Base-by-base conservation (phyloP, 2,888 invertebrate species). In the Sericinus montela region DNA sequence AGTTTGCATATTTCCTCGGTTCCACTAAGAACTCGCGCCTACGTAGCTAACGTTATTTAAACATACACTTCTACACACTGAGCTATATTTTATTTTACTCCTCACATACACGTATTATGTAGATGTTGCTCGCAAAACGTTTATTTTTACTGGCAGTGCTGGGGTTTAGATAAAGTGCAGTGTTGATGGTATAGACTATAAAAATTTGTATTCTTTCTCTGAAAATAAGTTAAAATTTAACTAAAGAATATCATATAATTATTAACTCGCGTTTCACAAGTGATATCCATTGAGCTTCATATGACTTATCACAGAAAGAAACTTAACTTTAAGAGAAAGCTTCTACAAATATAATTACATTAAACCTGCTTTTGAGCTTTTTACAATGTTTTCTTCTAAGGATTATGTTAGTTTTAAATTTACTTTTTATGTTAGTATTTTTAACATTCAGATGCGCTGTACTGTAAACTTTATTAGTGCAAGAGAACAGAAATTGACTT, bases 1-100 rank as follows among this genome's bases (percentile, higher is more conserved):
- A 86, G 81, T 85, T 84, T 82, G 77, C 83, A 85, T 84, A 82
- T 83, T 84, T 81, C 76, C 77, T 69, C 67, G 65, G 72, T 65
- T 73, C 69, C 70, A 75, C 76, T 69, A 67, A 70, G 69, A 72
- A 72, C 70, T 73, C 67, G 69, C 79, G 82, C 83, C 83, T 80
- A 82, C 71, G 65, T 65, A 63, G 61, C 39, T 51, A 46, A 52
- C 52, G 49, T 54, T 51, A 52, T 60, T 54, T 55, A 54, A n/a
- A n/a, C n/a, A n/a, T 60, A 54, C 59, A 51, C 53, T 52, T 60
- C 54, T 55, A 54, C 60, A 55, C 59, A 48, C 53, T 53, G 53
- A 58, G 56, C 49, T 47, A 58, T 55, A 50, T 52, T 51, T 56
- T 52, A 55, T 54, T 56, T 64, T 55, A 54, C 51, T 56, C 54